These are phyloP conservation scores for Brachylomia viminalis DNA, from an alignment of 2,888 invertebrate species.

Conservation along the genomic window DNA sequence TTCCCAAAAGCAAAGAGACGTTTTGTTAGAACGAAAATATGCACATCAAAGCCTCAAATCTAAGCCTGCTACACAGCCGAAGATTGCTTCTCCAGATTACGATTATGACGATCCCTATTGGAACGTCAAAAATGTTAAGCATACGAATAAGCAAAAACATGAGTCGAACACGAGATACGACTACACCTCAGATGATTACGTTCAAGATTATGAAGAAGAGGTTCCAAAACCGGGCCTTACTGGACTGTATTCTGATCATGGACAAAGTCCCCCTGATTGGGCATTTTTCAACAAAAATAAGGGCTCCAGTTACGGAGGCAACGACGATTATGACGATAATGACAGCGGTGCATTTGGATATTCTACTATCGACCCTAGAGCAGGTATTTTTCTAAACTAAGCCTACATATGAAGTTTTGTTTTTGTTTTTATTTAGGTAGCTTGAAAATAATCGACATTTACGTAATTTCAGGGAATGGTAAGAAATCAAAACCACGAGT, in stretches of 20 bases:
- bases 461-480: slow-evolving; percentile 33
- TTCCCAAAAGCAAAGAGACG: slow-evolving; percentile 78
- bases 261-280: slow-evolving; percentile 72
- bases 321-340: slow-evolving; percentile 74
- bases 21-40: slow-evolving; percentile 75
- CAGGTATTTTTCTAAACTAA: slow-evolving; percentile 70
- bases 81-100: slow-evolving; percentile 76
- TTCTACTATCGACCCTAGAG: slow-evolving; percentile 83
- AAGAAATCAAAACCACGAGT: slow-evolving; percentile 56
- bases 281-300: slow-evolving; percentile 63
- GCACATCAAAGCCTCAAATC: slow-evolving; percentile 63
- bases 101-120: slow-evolving; percentile 83
- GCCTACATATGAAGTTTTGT: too few species aligned
- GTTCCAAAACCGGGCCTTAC: slow-evolving; percentile 84
- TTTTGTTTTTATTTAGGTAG: neutral
- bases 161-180: slow-evolving; percentile 69
- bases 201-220: slow-evolving; percentile 81
- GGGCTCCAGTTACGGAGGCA: slow-evolving; percentile 71
- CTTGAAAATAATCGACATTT: neutral
- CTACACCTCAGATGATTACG: slow-evolving; percentile 74
- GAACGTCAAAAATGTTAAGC: slow-evolving; percentile 83
- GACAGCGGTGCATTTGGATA: slow-evolving; percentile 77
- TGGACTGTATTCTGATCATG: slow-evolving; percentile 83
- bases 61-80: slow-evolving; percentile 64
- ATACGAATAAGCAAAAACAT: slow-evolving; percentile 67